Percentiles rank a stretch among this genome's conserved stretches.
Evolutionary conservation across 2,797 vertebrate genomes (phyloP).

Genomic region (Synaphobranchus kaupii): DNA sequence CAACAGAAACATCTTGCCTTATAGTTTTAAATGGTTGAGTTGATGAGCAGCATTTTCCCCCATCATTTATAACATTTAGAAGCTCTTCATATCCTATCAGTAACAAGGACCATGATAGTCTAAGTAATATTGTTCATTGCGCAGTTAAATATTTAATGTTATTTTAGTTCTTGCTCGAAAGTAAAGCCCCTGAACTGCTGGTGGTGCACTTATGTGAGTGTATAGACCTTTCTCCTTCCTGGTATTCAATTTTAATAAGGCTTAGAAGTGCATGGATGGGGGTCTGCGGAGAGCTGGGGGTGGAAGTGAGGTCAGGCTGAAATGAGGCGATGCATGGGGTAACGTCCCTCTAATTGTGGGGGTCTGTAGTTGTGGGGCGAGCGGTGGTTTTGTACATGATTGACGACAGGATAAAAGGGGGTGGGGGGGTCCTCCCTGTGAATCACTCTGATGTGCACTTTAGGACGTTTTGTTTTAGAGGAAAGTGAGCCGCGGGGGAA

Average conservation of each 20-base stretch:
- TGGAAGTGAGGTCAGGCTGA: not conserved
- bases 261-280: conserved; percentile 43
- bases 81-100: conserved; percentile 28
- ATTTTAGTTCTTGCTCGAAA: conserved; percentile 49
- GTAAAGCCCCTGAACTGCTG: conserved; percentile 51
- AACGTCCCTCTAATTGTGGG: conserved; percentile 7
- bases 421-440: not conserved
- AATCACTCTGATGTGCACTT: not conserved
- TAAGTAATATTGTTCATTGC: conserved; percentile 40
- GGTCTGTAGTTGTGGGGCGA: not conserved
- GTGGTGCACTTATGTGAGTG: conserved; percentile 49
- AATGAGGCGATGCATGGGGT: conserved; percentile 9
- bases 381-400: not conserved
- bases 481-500: not conserved
- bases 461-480: conserved; percentile 12
- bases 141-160: conserved; percentile 58
- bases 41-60: conserved; percentile 16
- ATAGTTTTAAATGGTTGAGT: conserved; percentile 20
- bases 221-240: conserved; percentile 42
- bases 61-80: conserved; percentile 26
- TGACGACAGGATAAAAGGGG: conserved; percentile 1
- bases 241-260: conserved; percentile 54
- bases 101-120: conserved; percentile 30
- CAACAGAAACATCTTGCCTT: conserved; percentile 30
- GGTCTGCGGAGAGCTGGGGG: conserved; percentile 8